phyloP scores from a whole-genome alignment of 2,113 vertebrate species.

The Embiotoca jacksoni region DNA sequence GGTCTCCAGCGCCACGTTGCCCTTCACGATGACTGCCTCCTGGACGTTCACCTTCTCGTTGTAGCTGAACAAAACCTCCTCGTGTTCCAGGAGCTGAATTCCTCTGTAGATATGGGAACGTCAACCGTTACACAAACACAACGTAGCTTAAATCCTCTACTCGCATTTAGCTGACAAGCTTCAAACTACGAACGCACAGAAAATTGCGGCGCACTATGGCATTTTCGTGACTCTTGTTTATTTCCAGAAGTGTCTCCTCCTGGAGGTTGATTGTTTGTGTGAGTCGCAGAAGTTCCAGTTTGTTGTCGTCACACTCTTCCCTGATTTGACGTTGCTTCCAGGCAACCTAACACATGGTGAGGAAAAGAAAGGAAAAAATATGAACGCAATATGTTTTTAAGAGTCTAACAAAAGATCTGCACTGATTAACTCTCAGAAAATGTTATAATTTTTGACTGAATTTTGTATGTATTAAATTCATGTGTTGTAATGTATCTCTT shows the following conservation, averaged over 20 bases:
- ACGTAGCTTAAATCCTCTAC: background rate
- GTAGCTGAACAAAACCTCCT: constrained; percentile 89
- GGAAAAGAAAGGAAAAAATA: background rate
- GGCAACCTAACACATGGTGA: constrained; percentile 57
- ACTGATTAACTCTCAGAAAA: constrained; percentile 1
- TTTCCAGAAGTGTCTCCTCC: constrained; percentile 84
- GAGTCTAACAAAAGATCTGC: background rate
- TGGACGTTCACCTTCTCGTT: constrained; percentile 88
- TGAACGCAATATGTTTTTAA: background rate
- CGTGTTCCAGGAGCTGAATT: constrained; percentile 89
- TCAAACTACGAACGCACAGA: constrained; percentile 73
- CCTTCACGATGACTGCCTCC: constrained; percentile 83
- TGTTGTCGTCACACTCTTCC: constrained; percentile 83
- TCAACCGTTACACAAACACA: no score
- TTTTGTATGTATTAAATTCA: no score
- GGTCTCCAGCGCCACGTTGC: constrained; percentile 82
- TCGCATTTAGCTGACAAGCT: background rate
- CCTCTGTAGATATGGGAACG: constrained; percentile 75
- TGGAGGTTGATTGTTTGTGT: constrained; percentile 76
- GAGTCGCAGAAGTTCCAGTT: constrained; percentile 83
- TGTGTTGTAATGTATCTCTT: no score
- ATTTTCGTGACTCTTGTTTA: constrained; percentile 81
- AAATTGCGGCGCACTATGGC: constrained; percentile 85
- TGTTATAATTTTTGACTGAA: no score
- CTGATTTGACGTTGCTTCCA: constrained; percentile 79